Evolutionary conservation across 2,888 invertebrate genomes (phyloP).

Genomic region (Netelia virgata): DNA sequence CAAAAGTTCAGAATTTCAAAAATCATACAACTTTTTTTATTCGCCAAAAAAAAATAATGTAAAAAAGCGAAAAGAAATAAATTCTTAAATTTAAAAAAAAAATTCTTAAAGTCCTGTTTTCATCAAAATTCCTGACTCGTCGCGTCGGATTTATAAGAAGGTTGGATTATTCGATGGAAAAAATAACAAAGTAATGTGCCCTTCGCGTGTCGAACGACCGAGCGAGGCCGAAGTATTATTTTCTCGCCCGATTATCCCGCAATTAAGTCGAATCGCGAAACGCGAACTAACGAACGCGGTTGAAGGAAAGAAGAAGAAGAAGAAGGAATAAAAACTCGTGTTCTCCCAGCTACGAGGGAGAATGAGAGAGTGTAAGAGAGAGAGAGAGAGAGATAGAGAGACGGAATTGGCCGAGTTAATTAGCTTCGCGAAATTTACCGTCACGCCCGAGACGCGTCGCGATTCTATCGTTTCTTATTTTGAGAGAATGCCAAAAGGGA

Average conservation of each 20-base stretch:
- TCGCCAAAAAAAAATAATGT: neutral
- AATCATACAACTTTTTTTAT: neutral
- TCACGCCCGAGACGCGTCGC: conserved; percentile 46
- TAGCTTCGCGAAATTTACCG: conserved; percentile 74
- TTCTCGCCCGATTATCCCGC: conserved; percentile 43
- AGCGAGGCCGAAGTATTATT: conserved; percentile 25
- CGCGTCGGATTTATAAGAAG: neutral
- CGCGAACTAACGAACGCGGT: conserved; percentile 38
- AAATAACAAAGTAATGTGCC: neutral
- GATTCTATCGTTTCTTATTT: conserved; percentile 58
- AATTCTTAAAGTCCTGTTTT: neutral
- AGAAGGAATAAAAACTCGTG: conserved; percentile 26
- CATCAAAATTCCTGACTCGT: neutral
- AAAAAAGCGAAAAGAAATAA: neutral
- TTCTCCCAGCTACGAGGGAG: conserved; percentile 42
- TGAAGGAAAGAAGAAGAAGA: conserved; percentile 20
- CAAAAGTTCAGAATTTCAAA: too few relatives aligned
- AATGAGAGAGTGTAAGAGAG: too few relatives aligned
- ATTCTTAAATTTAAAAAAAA: neutral
- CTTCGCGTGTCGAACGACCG: neutral
- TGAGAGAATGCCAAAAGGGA: conserved; percentile 37
- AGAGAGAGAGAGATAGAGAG: conserved; percentile 48
- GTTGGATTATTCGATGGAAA: conserved; percentile 2
- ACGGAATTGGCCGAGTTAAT: conserved; percentile 72
- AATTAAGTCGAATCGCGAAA: conserved; percentile 43